phyloP scores from a whole-genome alignment of 2,113 vertebrate species.

The Ceratotherium simum region DNA sequence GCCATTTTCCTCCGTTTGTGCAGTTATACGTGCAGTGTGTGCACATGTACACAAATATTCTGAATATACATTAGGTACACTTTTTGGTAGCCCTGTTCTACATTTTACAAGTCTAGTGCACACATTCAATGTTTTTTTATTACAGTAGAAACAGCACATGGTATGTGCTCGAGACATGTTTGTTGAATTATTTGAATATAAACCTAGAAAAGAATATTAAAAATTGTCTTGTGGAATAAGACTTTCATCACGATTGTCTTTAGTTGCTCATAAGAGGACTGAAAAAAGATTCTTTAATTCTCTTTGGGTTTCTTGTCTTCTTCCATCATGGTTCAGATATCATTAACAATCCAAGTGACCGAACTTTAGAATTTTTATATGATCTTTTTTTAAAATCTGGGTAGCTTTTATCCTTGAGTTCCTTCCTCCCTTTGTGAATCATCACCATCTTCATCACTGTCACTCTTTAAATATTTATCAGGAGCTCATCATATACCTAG shows the following conservation, averaged over 20 bases:
- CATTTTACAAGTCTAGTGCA: neutral
- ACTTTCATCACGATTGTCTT: neutral
- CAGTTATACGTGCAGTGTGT: neutral
- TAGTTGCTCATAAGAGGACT: neutral
- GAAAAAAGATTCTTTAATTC: neutral
- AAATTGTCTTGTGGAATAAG: neutral
- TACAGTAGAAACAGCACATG: neutral
- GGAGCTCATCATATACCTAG: neutral
- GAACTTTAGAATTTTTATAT: neutral
- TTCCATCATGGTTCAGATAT: neutral
- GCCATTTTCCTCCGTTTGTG: neutral
- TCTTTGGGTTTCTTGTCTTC: conserved; percentile 1
- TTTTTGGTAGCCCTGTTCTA: neutral
- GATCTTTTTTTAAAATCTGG: neutral
- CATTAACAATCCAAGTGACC: neutral
- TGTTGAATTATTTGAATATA: neutral
- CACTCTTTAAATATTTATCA: conserved; percentile 40
- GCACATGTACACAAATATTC: neutral
- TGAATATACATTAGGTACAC: neutral
- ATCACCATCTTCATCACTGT: conserved; percentile 17
- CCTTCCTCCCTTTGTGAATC: conserved; percentile 43
- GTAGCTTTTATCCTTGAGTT: conserved; percentile 33
- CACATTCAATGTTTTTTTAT: neutral
- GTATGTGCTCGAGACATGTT: neutral
- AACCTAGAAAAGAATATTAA: neutral